These are phyloP conservation scores for Panurus biarmicus DNA, from an alignment of 2,113 vertebrate species.

Conservation along the genomic window DNA sequence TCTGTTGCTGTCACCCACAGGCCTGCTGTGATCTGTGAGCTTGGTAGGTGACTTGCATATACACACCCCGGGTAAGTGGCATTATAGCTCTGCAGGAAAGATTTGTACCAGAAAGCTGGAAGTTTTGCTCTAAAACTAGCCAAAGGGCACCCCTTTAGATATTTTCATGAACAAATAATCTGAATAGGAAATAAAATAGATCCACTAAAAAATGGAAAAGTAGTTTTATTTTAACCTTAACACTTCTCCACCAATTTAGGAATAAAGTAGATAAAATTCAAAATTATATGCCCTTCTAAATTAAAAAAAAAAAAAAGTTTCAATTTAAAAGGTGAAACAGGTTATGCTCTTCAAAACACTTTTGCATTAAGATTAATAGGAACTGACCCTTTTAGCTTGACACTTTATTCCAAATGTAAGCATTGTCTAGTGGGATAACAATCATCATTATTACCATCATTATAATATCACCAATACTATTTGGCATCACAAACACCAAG, in stretches of 20 bases:
- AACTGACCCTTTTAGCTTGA: background rate
- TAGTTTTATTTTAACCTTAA: background rate
- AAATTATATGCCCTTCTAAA: background rate
- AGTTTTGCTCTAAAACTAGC: background rate
- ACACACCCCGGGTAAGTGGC: rapidly evolving
- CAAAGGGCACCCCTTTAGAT: rapidly evolving
- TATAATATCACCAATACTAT: background rate
- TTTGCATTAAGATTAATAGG: background rate
- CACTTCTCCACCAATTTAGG: background rate
- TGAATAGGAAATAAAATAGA: background rate
- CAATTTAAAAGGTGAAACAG: background rate
- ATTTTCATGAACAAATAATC: background rate
- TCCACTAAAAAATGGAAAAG: background rate
- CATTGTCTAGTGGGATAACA: background rate
- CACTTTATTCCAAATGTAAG: background rate
- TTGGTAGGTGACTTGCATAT: background rate
- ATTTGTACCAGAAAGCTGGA: background rate
- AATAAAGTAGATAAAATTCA: background rate
- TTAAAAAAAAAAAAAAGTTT: background rate
- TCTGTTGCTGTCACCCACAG: background rate
- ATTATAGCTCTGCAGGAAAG: background rate
- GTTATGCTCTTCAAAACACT: background rate
- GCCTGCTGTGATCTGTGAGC: background rate
- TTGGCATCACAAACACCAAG: background rate
- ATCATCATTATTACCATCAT: background rate